Percentiles rank a stretch among this genome's conserved stretches.
These are phyloP conservation scores for Pseudomugil tenellus DNA, from an alignment of 2,797 vertebrate genomes.

Conservation along the genomic window DNA sequence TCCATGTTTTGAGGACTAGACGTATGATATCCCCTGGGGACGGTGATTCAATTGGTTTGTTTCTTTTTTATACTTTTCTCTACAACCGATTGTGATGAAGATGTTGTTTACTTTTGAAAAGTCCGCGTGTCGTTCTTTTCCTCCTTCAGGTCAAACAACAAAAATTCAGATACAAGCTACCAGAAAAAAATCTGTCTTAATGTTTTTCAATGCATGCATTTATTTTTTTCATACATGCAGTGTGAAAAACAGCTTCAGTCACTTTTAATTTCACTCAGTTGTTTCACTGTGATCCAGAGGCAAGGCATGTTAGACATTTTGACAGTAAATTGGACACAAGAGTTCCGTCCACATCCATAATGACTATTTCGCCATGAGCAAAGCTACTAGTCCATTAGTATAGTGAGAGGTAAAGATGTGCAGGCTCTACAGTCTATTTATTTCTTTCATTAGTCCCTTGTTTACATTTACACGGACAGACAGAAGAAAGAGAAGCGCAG, in stretches of 20 bases:
- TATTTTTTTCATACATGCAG: conserved; percentile 34
- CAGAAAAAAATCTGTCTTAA: conserved; percentile 7
- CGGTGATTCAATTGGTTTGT: conserved; percentile 8
- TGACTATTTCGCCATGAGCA: conserved; percentile 61
- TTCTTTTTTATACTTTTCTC: conserved; percentile 11
- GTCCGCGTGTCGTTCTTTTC: conserved; percentile 28
- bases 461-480: conserved; percentile 64
- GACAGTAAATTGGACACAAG: conserved; percentile 73
- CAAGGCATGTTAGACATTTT: conserved; percentile 50
- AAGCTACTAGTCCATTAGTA: conserved; percentile 69
- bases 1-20: conserved; percentile 12
- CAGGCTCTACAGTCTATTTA: conserved; percentile 61
- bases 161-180: background rate
- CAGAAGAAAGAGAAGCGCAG: conserved; percentile 17
- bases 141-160: background rate
- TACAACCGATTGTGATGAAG: conserved; percentile 10
- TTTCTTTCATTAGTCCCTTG: conserved; percentile 68
- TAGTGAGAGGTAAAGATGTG: conserved; percentile 52
- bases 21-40: conserved; percentile 8
- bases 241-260: conserved; percentile 47
- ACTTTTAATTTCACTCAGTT: conserved; percentile 43
- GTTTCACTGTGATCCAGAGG: conserved; percentile 55
- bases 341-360: conserved; percentile 67
- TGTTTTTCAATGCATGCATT: background rate
- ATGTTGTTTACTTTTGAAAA: conserved; percentile 16